A percentile compares a stretch with the other conserved stretches of the same genome.
Conservation (phyloP, 2,113 vertebrate species). For the Lepus europaeus region DNA sequence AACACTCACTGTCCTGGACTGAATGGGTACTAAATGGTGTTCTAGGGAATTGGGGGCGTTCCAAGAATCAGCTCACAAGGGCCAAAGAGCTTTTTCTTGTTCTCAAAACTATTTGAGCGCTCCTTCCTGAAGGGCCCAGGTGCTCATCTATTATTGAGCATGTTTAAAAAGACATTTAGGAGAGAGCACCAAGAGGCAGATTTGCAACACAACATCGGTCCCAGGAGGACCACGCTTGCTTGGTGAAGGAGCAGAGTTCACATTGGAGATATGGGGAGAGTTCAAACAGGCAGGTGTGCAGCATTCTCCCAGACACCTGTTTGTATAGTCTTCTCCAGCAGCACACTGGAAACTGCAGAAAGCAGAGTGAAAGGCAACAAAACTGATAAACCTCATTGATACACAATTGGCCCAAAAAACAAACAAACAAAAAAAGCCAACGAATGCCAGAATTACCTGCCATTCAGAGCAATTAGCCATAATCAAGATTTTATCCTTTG, state of each 20-base stretch:
- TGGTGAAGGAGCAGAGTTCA: slow-evolving; percentile 60
- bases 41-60: slow-evolving; percentile 67
- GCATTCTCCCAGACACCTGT: not conserved
- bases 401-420: no score
- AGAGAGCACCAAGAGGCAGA: slow-evolving; percentile 81
- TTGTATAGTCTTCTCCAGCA: not conserved
- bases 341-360: not conserved
- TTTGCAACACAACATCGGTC: slow-evolving; percentile 63
- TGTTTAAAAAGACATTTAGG: slow-evolving; percentile 88
- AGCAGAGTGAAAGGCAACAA: not conserved
- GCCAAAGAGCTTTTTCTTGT: slow-evolving; percentile 85
- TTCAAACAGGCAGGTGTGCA: not conserved
- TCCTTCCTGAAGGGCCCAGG: slow-evolving; percentile 74
- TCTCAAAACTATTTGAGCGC: slow-evolving; percentile 76
- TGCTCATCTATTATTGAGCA: slow-evolving; percentile 87
- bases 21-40: slow-evolving; percentile 73
- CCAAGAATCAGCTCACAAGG: slow-evolving; percentile 72
- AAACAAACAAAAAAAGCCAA: no score
- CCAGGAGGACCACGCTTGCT: slow-evolving; percentile 78
- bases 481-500: not conserved
- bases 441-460: not conserved
- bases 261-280: not conserved
- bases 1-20: slow-evolving; percentile 53
- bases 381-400: no score
- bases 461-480: not conserved